Base-by-base conservation (phyloP, 2,797 vertebrate genomes). In the Lithobates sylvaticus region DNA sequence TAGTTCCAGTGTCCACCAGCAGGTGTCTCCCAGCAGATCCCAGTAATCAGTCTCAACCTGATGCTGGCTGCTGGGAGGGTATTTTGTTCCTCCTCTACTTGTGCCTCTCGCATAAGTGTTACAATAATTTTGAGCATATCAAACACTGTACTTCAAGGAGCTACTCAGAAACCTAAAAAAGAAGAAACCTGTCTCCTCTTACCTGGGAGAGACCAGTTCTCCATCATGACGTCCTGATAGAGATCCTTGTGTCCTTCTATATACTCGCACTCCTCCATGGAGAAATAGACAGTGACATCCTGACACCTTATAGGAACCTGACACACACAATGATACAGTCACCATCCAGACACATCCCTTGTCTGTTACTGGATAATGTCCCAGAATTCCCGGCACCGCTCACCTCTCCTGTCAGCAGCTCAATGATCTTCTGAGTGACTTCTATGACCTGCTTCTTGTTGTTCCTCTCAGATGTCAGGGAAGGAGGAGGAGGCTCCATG, bases 281-380 rank as follows among this genome's bases (percentile, higher is more conserved):
- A 61, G 54, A 61, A 23, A 61, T 61, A 61, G 54, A 61, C 54
- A 61, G 54, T 2, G 54, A 61, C 54, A n/a, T 61, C 54, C 54
- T 61, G 54, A 61, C 54, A 61, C 54, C 54, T 61, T 61, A 61
- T 61, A 61, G 54, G 54, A 61, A 61, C 54, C 54, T 61, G 54
- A 61, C 54, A 61, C 54, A 61, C 54, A 61, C 54, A 61, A 61
- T 61, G 54, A 61, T 9, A 61, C 54, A 61, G 54, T 61, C 54
- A 61, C 54, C 54, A 61, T 9, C 54, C 54, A 61, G 54, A 23
- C 54, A 61, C 54, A 61, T 23, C 54, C 7, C 54, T 7, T 23
- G 21, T 54, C 50, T 54, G 50, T 54, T 54, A 18, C 16, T 47
- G 44, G 44, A 61, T 23, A 8, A 61, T 61, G 6, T 61, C 54